phyloP scores from a whole-genome alignment of 2,888 invertebrate species.

The Lampropteryx suffumata region DNA sequence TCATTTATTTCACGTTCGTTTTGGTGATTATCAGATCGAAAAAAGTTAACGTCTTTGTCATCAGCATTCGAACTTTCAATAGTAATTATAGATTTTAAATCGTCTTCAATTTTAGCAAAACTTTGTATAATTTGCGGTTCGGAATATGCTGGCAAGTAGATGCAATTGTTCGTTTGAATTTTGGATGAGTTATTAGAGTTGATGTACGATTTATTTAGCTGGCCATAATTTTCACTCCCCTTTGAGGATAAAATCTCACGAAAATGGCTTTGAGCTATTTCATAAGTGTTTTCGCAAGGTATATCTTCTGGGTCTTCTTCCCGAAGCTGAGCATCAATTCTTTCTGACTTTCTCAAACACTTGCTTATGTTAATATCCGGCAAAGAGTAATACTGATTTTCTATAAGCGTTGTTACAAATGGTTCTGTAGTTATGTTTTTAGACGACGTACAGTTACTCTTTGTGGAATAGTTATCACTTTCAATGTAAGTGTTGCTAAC shows the following conservation, averaged over 20 bases:
- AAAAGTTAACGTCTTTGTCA: slow-evolving; percentile 62
- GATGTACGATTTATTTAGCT: slow-evolving; percentile 61
- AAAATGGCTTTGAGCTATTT: slow-evolving; percentile 73
- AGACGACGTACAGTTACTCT: slow-evolving; percentile 65
- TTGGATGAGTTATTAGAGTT: slow-evolving; percentile 45
- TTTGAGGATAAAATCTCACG: slow-evolving; percentile 65
- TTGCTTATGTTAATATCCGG: slow-evolving; percentile 88
- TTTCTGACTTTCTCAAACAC: slow-evolving; percentile 87
- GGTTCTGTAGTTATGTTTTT: slow-evolving; percentile 79
- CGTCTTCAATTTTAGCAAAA: slow-evolving; percentile 72
- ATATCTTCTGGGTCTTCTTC: slow-evolving; percentile 74
- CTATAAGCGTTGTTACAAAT: slow-evolving; percentile 78
- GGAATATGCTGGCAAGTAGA: slow-evolving; percentile 58
- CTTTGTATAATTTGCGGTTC: slow-evolving; percentile 64
- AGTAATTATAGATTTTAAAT: slow-evolving; percentile 74
- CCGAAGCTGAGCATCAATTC: slow-evolving; percentile 87
- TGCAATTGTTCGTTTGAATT: slow-evolving; percentile 47
- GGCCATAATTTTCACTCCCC: slow-evolving; percentile 66
- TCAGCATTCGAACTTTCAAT: slow-evolving; percentile 72
- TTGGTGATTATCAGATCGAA: slow-evolving; percentile 67
- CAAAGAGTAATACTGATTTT: slow-evolving; percentile 88
- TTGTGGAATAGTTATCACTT: slow-evolving; percentile 65
- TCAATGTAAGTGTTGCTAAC: slow-evolving; percentile 70
- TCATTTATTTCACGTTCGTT: slow-evolving; percentile 79
- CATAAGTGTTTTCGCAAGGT: slow-evolving; percentile 71